Percentiles rank a stretch among this genome's conserved stretches.
phyloP scores from a whole-genome alignment of 1,140 invertebrate species.

The Drosophila tsacasi region DNA sequence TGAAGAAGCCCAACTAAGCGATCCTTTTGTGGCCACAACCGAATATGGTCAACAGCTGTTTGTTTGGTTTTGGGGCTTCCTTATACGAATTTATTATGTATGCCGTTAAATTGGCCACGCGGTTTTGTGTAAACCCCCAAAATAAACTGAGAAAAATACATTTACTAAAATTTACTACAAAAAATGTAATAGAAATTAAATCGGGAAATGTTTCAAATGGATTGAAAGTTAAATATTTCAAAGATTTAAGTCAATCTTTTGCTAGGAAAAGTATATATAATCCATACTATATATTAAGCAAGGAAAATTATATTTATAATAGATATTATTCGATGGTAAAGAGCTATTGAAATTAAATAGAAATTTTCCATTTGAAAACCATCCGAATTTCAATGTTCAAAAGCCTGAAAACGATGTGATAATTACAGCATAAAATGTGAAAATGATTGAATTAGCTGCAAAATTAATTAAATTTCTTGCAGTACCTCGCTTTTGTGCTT shows the following conservation, averaged over 20 bases:
- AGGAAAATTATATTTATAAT: too few relatives aligned
- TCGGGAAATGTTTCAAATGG: too few relatives aligned
- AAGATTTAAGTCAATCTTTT: too few relatives aligned
- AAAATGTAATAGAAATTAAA: too few relatives aligned
- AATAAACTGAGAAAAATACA: background rate
- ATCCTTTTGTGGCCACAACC: slow-evolving; percentile 71
- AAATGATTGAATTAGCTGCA: background rate
- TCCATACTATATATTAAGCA: background rate
- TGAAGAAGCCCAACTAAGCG: slow-evolving; percentile 28
- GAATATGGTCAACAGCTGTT: slow-evolving; percentile 74
- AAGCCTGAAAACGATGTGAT: background rate
- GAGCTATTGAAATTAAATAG: background rate
- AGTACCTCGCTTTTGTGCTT: slow-evolving; percentile 48
- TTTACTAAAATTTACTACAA: too few relatives aligned
- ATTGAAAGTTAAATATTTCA: background rate
- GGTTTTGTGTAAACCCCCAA: slow-evolving; percentile 1
- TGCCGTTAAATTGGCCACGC: slow-evolving; percentile 58
- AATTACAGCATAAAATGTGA: background rate
- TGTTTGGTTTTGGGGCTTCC: slow-evolving; percentile 56
- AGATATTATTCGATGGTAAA: background rate
- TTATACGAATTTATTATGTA: slow-evolving; percentile 41
- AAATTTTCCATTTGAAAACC: background rate
- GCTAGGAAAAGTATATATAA: too few relatives aligned
- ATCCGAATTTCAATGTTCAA: background rate
- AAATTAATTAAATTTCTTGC: background rate